Conservation (phyloP, 2,113 vertebrate genomes). For the Leucopsar rothschildi region DNA sequence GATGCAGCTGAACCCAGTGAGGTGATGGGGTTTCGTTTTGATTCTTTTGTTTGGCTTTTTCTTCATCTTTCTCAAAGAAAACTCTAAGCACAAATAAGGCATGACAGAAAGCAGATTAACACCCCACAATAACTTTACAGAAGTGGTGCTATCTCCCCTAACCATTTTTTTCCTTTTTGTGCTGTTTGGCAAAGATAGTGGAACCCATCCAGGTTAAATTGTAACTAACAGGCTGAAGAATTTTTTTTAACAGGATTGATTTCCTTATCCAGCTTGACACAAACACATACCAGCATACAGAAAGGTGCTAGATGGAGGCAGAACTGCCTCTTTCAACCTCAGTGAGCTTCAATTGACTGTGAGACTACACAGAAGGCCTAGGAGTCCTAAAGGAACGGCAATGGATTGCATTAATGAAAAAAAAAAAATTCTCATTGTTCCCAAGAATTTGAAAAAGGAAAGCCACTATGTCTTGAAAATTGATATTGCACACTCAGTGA, state of each 20-base stretch:
- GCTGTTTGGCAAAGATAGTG: not conserved
- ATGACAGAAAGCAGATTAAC: not conserved
- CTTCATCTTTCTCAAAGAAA: not conserved
- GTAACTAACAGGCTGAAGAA: not conserved
- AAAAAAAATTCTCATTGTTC: not conserved
- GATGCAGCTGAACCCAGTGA: not conserved
- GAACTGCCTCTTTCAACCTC: constrained; percentile 44
- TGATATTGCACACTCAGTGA: not conserved
- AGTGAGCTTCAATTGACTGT: constrained; percentile 38
- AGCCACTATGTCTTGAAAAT: not conserved
- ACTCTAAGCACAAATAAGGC: not conserved
- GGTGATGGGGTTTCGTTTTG: not conserved
- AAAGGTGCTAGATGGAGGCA: constrained; percentile 37
- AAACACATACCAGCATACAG: constrained; percentile 21
- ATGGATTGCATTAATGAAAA: constrained; percentile 3
- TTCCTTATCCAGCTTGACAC: constrained; percentile 29
- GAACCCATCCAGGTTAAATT: not conserved
- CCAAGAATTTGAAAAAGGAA: not conserved
- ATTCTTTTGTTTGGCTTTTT: not conserved
- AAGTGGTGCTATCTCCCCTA: not conserved
- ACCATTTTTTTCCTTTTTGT: not conserved
- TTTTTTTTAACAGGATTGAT: not conserved
- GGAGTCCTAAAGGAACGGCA: constrained; percentile 43
- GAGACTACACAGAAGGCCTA: constrained; percentile 46
- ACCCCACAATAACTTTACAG: not conserved